Percentiles rank a stretch among this genome's conserved stretches.
Evolutionary conservation across 2,888 invertebrate genomes (phyloP).

Genomic region (Cheilosia grossa): DNA sequence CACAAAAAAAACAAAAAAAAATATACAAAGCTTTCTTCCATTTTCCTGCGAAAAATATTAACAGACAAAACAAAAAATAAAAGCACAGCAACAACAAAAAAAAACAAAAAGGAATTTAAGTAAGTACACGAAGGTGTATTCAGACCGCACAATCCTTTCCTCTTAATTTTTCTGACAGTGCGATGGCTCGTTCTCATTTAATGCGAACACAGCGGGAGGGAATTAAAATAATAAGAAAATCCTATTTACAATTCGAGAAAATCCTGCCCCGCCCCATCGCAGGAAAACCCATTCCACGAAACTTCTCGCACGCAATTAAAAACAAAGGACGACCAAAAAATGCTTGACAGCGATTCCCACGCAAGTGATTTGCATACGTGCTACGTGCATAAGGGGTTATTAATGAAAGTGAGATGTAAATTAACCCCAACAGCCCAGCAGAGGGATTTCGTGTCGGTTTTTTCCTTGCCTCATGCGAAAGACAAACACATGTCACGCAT

Average conservation of each 20-base stretch:
- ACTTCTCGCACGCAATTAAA: slow-evolving; percentile 52
- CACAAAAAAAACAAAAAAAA: slow-evolving; percentile 25
- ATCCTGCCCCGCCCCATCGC: slow-evolving; percentile 44
- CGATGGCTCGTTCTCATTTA: slow-evolving; percentile 39
- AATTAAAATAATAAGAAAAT: slow-evolving; percentile 66
- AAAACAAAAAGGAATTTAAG: slow-evolving; percentile 3
- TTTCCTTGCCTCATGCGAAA: slow-evolving; percentile 8
- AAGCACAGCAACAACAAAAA: background rate
- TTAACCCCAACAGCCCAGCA: slow-evolving; percentile 19
- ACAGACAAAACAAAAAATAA: background rate
- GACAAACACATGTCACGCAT: slow-evolving; percentile 56
- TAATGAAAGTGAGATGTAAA: slow-evolving; percentile 30
- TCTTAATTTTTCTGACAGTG: slow-evolving; percentile 36
- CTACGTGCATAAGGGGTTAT: slow-evolving; percentile 40
- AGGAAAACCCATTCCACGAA: slow-evolving; percentile 14
- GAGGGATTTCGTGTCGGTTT: slow-evolving; percentile 6
- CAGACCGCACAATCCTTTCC: slow-evolving; percentile 60
- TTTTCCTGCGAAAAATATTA: slow-evolving; percentile 8
- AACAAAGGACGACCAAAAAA: slow-evolving; percentile 18
- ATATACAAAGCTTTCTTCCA: slow-evolving; percentile 42
- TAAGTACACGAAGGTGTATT: slow-evolving; percentile 29
- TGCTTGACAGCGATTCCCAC: slow-evolving; percentile 10
- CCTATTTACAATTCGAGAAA: slow-evolving; percentile 66
- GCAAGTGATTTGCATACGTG: slow-evolving; percentile 21
- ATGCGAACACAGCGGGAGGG: slow-evolving; percentile 41